Percentiles rank a stretch among this genome's conserved stretches.
phyloP scores from a whole-genome alignment of 2,797 vertebrate genomes.

The Alcedo atthis region DNA sequence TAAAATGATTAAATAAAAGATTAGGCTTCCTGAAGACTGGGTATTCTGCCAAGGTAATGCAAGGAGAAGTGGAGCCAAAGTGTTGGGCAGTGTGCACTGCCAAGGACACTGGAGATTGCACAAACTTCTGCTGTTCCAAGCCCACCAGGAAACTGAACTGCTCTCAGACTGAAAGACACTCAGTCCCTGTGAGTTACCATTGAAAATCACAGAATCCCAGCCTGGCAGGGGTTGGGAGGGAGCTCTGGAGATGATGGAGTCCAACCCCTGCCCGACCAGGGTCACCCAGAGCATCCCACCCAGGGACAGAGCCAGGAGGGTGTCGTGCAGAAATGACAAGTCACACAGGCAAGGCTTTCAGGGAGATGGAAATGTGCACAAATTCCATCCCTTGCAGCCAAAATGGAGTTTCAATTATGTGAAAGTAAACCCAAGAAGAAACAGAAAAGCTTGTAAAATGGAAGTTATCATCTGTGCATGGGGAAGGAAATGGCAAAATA shows the following conservation, averaged over 20 bases:
- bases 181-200: background rate
- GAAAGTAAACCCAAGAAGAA: background rate
- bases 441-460: background rate
- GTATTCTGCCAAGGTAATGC: conserved; percentile 2
- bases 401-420: background rate
- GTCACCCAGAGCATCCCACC: no score
- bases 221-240: no score
- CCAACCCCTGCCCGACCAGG: no score
- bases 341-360: background rate
- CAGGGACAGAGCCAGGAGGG: no score
- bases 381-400: background rate
- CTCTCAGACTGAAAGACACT: background rate
- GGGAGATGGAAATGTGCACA: background rate
- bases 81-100: background rate
- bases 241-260: no score
- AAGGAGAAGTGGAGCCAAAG: background rate
- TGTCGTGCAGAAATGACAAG: background rate
- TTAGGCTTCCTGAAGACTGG: background rate
- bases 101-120: background rate
- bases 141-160: background rate
- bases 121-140: background rate
- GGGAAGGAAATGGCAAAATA: background rate
- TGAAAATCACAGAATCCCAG: background rate
- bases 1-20: conserved; percentile 51
- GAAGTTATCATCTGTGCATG: background rate